phyloP scores from a whole-genome alignment of 2,888 invertebrate genomes.

The Lypha dubia region DNA sequence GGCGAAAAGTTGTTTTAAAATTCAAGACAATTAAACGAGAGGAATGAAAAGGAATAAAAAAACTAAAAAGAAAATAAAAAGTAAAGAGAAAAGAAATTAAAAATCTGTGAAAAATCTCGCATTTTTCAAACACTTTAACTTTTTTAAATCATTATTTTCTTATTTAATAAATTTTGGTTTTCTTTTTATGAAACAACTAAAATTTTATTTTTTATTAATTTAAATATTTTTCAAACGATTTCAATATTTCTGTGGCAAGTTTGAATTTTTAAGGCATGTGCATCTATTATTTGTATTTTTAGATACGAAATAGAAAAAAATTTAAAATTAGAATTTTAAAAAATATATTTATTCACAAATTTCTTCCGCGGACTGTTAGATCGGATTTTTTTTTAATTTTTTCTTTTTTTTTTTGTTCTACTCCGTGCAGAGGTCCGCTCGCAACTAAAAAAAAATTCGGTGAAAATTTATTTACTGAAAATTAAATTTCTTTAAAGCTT shows the following conservation, averaged over 20 bases:
- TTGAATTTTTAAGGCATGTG: conserved; percentile 26
- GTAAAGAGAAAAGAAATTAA: conserved; percentile 28
- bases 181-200: conserved; percentile 75
- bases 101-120: background rate
- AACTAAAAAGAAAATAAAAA: conserved; percentile 65
- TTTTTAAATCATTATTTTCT: conserved; percentile 44
- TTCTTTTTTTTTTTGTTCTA: conserved; percentile 81
- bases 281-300: conserved; percentile 70
- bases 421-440: conserved; percentile 84
- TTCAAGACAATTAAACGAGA: conserved; percentile 36
- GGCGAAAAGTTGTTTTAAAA: conserved; percentile 68
- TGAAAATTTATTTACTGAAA: conserved; percentile 52
- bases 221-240: conserved; percentile 55
- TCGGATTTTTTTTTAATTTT: conserved; percentile 76
- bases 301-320: conserved; percentile 59
- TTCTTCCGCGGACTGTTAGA: conserved; percentile 82
- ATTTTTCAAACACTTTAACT: conserved; percentile 42
- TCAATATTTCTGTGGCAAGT: conserved; percentile 46
- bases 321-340: conserved; percentile 62
- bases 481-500: conserved; percentile 54
- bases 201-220: conserved; percentile 72
- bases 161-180: conserved; percentile 69
- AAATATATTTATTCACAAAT: conserved; percentile 75
- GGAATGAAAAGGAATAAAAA: conserved; percentile 69
- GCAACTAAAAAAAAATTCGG: conserved; percentile 83